Percentiles rank a stretch among this genome's conserved stretches.
Evolutionary conservation across 2,113 vertebrate species (phyloP).

Genomic region (Thymallus thymallus): DNA sequence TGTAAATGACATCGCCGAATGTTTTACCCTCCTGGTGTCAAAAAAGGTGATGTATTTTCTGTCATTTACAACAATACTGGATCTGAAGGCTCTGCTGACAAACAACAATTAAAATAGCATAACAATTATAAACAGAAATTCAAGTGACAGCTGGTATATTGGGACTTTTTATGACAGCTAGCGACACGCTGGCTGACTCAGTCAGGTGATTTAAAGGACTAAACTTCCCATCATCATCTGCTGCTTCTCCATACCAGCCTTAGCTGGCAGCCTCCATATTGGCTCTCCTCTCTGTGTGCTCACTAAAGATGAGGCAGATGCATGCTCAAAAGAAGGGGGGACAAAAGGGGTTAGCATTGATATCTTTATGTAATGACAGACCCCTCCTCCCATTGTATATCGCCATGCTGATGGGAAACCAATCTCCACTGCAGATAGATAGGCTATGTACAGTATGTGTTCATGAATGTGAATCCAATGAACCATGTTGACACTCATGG

Average conservation of each 20-base stretch:
- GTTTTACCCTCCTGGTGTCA: background rate
- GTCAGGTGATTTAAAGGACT: background rate
- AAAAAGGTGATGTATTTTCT: background rate
- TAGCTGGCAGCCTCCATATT: background rate
- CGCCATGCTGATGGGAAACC: background rate
- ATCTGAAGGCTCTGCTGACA: background rate
- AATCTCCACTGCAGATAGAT: background rate
- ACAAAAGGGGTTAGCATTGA: background rate
- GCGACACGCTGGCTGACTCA: background rate
- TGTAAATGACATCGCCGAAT: too few relatives aligned
- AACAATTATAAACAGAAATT: background rate
- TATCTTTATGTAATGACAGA: background rate
- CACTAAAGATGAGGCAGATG: background rate
- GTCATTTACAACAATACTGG: background rate
- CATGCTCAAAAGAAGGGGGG: background rate
- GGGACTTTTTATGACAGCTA: slow-evolving; percentile 1
- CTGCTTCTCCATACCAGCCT: background rate
- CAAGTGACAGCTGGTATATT: background rate
- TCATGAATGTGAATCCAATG: too few relatives aligned
- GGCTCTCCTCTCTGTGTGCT: background rate
- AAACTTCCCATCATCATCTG: background rate
- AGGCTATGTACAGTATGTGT: background rate
- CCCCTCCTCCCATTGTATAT: too few relatives aligned
- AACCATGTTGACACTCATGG: background rate
- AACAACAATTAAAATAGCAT: background rate